A percentile compares a stretch with the other conserved stretches of the same genome.
These are phyloP conservation scores for Polydrusus tereticollis DNA, from an alignment of 2,888 invertebrate species.

Conservation along the genomic window DNA sequence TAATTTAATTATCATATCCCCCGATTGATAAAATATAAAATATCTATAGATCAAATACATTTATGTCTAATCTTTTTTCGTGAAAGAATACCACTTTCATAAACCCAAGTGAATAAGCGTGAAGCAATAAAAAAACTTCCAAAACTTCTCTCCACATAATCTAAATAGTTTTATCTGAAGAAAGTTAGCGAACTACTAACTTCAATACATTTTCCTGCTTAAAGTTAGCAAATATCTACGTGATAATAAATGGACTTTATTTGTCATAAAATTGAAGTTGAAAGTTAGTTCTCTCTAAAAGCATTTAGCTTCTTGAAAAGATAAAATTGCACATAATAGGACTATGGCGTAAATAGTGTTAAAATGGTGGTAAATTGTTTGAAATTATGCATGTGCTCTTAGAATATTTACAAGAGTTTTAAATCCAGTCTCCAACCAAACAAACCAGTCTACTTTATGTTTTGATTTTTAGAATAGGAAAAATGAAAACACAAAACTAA, in stretches of 20 bases:
- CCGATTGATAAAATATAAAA: no score
- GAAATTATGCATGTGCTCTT: no score
- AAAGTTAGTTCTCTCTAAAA: neutral
- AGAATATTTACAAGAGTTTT: no score
- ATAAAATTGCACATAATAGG: neutral
- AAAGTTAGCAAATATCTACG: slow-evolving; percentile 5
- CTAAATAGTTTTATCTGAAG: neutral
- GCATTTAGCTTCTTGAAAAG: neutral
- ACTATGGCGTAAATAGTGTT: neutral
- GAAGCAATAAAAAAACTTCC: neutral
- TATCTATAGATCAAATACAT: no score
- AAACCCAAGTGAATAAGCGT: neutral
- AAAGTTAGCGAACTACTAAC: slow-evolving; percentile 1
- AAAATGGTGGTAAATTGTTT: no score
- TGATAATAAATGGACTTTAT: slow-evolving; percentile 17
- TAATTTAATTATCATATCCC: no score
- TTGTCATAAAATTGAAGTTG: neutral
- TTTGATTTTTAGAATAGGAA: no score
- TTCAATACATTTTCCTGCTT: neutral
- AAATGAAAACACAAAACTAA: no score
- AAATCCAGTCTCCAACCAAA: no score
- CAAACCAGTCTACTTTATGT: no score
- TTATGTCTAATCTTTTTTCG: no score
- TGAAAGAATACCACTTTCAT: no score
- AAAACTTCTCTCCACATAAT: neutral